Percentiles rank a stretch among this genome's conserved stretches.
These are phyloP conservation scores for Lasioglossum baleicum DNA, from an alignment of 1,140 invertebrate species.

Conservation along the genomic window DNA sequence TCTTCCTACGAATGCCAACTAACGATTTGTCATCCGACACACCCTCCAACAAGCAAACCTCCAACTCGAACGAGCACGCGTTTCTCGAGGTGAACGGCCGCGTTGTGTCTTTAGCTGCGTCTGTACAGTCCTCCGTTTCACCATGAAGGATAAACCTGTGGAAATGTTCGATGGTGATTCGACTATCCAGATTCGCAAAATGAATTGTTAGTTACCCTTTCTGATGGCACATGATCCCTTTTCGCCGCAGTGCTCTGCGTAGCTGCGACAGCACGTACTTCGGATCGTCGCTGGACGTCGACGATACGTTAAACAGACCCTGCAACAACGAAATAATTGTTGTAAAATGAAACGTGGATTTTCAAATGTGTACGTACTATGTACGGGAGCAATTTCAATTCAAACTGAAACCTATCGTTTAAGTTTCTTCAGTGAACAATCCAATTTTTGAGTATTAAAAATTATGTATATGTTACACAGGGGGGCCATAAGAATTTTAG, in stretches of 20 bases:
- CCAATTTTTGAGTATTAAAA: too few relatives aligned
- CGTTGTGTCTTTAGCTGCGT: slow-evolving; percentile 54
- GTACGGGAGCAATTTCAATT: too few relatives aligned
- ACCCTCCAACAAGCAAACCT: slow-evolving; percentile 85
- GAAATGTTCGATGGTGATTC: slow-evolving; percentile 8
- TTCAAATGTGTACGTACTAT: too few relatives aligned
- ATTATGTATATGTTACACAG: slow-evolving; percentile 17
- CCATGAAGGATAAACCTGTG: slow-evolving; percentile 85
- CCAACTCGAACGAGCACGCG: slow-evolving; percentile 88
- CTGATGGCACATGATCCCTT: slow-evolving; percentile 85
- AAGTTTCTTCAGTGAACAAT: too few relatives aligned
- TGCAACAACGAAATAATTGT: slow-evolving; percentile 72
- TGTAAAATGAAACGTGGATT: too few relatives aligned
- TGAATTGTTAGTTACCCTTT: slow-evolving; percentile 83
- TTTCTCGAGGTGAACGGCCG: slow-evolving; percentile 71
- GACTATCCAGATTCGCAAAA: not conserved
- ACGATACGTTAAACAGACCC: slow-evolving; percentile 88
- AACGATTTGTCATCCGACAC: slow-evolving; percentile 72
- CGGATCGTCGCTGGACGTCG: slow-evolving; percentile 84
- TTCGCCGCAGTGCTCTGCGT: slow-evolving; percentile 83
- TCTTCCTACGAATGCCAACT: slow-evolving; percentile 88
- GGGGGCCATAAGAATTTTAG: not conserved
- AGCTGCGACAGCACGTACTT: slow-evolving; percentile 84
- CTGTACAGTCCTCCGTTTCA: slow-evolving; percentile 76
- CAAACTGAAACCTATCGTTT: too few relatives aligned